These are phyloP conservation scores for Corvus moneduloides DNA, from an alignment of 2,113 vertebrate species.

Conservation along the genomic window DNA sequence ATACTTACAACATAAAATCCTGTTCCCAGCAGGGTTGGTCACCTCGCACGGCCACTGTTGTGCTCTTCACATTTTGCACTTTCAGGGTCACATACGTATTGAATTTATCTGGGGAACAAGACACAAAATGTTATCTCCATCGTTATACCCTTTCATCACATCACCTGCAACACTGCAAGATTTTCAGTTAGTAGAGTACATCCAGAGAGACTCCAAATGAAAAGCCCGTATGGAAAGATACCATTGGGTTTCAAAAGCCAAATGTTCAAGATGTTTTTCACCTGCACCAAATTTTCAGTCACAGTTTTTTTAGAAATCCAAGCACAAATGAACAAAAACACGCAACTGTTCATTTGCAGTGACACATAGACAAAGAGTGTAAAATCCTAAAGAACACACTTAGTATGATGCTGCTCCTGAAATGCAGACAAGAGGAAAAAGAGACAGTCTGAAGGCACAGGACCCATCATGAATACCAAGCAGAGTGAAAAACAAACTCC, in stretches of 20 bases:
- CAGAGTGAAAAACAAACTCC: neutral
- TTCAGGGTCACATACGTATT: constrained; percentile 94
- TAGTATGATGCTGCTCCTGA: neutral
- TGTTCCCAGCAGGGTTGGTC: constrained; percentile 94
- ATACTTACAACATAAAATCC: constrained; percentile 98
- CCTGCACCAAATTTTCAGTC: neutral
- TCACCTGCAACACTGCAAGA: neutral
- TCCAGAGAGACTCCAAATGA: neutral
- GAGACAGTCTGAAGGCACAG: neutral
- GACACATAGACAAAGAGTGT: neutral
- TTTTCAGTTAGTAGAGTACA: neutral
- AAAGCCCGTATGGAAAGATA: neutral
- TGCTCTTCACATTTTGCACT: constrained; percentile 98
- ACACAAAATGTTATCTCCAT: neutral
- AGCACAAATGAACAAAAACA: neutral
- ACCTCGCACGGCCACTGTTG: constrained; percentile 88
- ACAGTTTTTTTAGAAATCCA: neutral
- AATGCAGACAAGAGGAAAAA: neutral
- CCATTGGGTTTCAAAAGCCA: neutral
- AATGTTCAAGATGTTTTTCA: neutral
- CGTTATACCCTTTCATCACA: neutral
- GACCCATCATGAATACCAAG: neutral
- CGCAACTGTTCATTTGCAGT: neutral
- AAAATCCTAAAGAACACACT: neutral
- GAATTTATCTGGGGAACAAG: constrained; percentile 84